phyloP scores from a whole-genome alignment of 2,888 invertebrate species.

The Crepidodera aurea region DNA sequence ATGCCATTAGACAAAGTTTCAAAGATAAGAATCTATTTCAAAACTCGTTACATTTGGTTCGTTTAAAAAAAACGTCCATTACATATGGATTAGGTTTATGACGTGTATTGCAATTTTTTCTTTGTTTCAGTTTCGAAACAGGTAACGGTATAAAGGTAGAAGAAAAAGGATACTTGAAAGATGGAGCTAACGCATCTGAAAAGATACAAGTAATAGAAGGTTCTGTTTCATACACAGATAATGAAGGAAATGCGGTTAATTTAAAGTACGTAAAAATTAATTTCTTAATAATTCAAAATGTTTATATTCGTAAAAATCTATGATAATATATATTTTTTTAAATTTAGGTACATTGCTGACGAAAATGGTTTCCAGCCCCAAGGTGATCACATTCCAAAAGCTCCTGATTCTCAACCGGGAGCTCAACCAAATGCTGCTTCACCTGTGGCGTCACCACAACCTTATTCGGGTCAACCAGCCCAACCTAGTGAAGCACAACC shows the following conservation, averaged over 20 bases:
- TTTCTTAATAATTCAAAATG: too few relatives aligned
- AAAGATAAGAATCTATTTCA: too few relatives aligned
- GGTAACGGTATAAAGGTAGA: constrained; percentile 81
- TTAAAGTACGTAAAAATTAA: constrained; percentile 62
- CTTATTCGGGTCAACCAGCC: background rate
- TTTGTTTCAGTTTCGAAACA: constrained; percentile 75
- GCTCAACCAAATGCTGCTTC: constrained; percentile 3
- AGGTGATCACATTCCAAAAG: constrained; percentile 71
- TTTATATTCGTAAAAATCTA: too few relatives aligned
- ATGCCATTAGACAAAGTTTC: too few relatives aligned
- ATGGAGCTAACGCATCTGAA: constrained; percentile 55
- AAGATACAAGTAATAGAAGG: constrained; percentile 71
- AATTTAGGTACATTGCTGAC: constrained; percentile 71
- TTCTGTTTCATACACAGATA: constrained; percentile 75
- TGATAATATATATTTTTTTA: too few relatives aligned
- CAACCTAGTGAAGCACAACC: background rate
- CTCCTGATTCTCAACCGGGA: constrained; percentile 50
- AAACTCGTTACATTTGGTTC: too few relatives aligned
- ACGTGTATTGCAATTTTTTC: too few relatives aligned
- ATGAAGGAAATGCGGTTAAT: constrained; percentile 72
- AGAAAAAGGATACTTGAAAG: constrained; percentile 75
- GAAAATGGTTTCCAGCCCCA: constrained; percentile 76
- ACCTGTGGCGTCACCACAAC: background rate
- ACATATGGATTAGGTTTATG: too few relatives aligned
- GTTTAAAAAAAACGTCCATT: too few relatives aligned